Base-by-base conservation (phyloP, 2,113 vertebrate genomes). In the Gopherus evgoodei region DNA sequence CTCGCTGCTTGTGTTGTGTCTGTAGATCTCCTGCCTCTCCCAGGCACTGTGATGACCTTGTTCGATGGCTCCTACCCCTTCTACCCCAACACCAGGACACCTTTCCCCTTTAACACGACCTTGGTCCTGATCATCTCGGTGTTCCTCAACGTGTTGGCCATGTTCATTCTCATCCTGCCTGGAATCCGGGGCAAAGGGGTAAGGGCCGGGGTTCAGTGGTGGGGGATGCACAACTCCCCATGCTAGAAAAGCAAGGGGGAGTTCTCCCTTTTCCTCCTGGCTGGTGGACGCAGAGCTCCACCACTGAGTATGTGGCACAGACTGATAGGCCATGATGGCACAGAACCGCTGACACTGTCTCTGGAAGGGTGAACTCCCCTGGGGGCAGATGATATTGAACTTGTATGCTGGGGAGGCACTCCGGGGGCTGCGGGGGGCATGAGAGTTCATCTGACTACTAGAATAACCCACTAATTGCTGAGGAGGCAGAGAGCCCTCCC, bases 131-230 rank as follows among this genome's bases (percentile, higher is more conserved):
- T 99, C 75, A 96, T 99, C 81, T 93, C 99, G 14, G 90, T 99
- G 76, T 99, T 99, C 97, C 92, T 99, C 90, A 97, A 98, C 5
- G 0, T 57, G 11, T 49, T 99, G 29, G 97, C 98, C 94, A 98
- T 97, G 29, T 99, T 98, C 84, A 97, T 99, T 65, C 87, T 99
- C 91, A 99, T 99, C 94, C 98, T 99, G 79, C 99, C 99, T 0
- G 99, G 99, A 53, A 99, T 99, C 95, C 98, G 99, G 16, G 99
- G 99, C 76, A 99, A 97, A 95, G 97, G 98, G 98, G 99, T 99
- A 97, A 99, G 97, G 80, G 44, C 62, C 42, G 22, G 72, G 42
- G 42, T 44, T n/a, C n/a, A 5, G 65, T 16, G 65, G 17, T 22
- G 11, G 17, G 1, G 25, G 11, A n/a, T 8, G 2, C 38, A 90